These are phyloP conservation scores for Papilio dardanus DNA, from an alignment of 1,140 invertebrate genomes.

Conservation along the genomic window DNA sequence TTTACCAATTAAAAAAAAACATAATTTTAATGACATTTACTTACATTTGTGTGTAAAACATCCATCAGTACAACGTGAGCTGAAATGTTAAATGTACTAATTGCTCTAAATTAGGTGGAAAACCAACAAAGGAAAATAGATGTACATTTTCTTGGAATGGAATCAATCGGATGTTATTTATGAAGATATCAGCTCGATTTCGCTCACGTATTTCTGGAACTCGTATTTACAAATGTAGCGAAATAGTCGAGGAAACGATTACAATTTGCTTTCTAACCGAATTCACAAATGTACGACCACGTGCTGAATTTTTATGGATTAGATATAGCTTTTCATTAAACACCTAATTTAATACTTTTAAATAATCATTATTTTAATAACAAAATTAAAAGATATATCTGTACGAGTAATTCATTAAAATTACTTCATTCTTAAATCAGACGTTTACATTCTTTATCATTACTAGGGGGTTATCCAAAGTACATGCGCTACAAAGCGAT, in stretches of 20 bases:
- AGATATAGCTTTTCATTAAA: not conserved
- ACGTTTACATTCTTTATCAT: too few species aligned
- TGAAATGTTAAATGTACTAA: slow-evolving; percentile 9
- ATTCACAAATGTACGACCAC: not conserved
- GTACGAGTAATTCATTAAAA: too few species aligned
- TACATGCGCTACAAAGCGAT: too few species aligned
- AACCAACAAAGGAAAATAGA: slow-evolving; percentile 3
- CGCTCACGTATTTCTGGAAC: not conserved
- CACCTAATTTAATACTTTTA: too few species aligned
- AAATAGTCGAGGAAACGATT: slow-evolving; percentile 16
- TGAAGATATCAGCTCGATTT: slow-evolving; percentile 22
- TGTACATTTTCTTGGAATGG: slow-evolving; percentile 13
- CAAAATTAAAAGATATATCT: too few species aligned
- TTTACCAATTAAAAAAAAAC: too few species aligned
- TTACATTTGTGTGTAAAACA: not conserved
- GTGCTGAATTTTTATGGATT: not conserved
- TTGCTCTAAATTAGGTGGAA: slow-evolving; percentile 8
- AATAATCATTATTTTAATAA: too few species aligned
- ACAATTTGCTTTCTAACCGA: slow-evolving; percentile 15
- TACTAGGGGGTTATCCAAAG: too few species aligned
- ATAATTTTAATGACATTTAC: too few species aligned
- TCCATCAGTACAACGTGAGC: not conserved
- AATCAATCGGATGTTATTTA: slow-evolving; percentile 26
- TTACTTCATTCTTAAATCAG: too few species aligned
- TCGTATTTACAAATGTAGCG: slow-evolving; percentile 18